Evolutionary conservation across 2,113 vertebrate species (phyloP), one percentile per base, ranked within the genome.

Genomic region (Paratilapia polleni): DNA sequence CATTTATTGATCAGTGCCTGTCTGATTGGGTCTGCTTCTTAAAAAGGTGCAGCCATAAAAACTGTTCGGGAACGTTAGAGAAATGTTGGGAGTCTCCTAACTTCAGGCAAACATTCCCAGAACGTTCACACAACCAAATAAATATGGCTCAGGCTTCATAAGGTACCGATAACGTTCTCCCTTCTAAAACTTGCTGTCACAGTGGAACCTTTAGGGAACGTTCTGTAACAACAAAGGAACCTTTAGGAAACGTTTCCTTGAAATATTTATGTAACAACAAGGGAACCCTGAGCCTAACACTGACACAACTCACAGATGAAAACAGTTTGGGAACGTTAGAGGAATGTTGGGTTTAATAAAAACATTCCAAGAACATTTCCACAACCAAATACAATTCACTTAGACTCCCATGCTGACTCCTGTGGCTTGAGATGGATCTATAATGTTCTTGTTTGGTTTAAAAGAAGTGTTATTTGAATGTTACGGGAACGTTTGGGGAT

Each of bases 401-500:
- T 4, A 31, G 28, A 31, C 28, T 31, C 28, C 28, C 28, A 31
- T 2, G 28, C 28, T 31, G 28, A 31, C n/a, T n/a, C 63, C 2
- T 0, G 36, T 43, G 63, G n/a, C n/a, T 34, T 64, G 20, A 15
- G 62, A 24, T 41, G 12, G 34, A 41, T 26, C 14, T 0, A 24
- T 66, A 15, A 66, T 47, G 38, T 26, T 66, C 38, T 1, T 12
- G n/a, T 66, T 66, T 43, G 63, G 36, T 22, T 66, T 43, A 38
- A 41, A n/a, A 41, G 7, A 14, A 7, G 15, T n/a, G n/a, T 61
- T 34, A 26, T 28, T 28, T 64, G 20, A 9, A 41, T 12, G 62
- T 64, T 64, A 43, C n/a, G n/a, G n/a, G 14, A 6, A 0, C 36
- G 28, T 31, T 31, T 38, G 8, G 38, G 38, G 38, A 38, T 41